These are phyloP conservation scores for Limnephilus rhombicus DNA, from an alignment of 2,888 invertebrate species.

Conservation along the genomic window DNA sequence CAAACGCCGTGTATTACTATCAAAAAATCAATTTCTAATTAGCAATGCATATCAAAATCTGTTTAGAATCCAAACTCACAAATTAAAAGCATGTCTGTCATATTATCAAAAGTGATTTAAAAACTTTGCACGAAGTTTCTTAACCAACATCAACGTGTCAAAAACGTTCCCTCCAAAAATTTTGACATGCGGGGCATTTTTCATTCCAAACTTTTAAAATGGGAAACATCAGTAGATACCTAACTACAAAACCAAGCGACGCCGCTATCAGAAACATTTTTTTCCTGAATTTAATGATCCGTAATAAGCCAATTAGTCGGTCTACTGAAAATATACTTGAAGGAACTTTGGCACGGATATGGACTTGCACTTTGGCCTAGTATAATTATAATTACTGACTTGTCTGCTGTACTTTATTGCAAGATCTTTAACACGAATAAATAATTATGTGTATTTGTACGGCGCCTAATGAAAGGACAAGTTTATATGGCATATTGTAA, in stretches of 20 bases:
- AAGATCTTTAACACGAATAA: background rate
- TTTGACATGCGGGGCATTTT: background rate
- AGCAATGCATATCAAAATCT: background rate
- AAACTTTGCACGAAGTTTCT: background rate
- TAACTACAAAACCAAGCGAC: background rate
- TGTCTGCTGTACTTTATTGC: background rate
- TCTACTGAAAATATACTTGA: conserved; percentile 27
- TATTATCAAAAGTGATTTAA: background rate
- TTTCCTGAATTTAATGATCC: background rate
- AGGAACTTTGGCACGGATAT: conserved; percentile 34
- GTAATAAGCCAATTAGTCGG: conserved; percentile 30
- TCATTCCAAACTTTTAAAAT: background rate
- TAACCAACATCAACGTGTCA: background rate
- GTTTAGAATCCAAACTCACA: background rate
- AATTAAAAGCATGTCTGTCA: background rate
- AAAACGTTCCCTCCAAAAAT: background rate
- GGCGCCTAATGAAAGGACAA: background rate
- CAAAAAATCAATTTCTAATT: background rate
- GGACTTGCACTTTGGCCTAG: conserved; percentile 15
- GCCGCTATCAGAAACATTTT: conserved; percentile 27
- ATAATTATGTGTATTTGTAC: background rate
- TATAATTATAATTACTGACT: background rate
- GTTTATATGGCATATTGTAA: background rate
- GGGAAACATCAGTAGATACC: background rate
- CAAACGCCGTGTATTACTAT: background rate